Base-by-base conservation (phyloP, 2,888 invertebrate genomes). In the Lithophane leautieri region DNA sequence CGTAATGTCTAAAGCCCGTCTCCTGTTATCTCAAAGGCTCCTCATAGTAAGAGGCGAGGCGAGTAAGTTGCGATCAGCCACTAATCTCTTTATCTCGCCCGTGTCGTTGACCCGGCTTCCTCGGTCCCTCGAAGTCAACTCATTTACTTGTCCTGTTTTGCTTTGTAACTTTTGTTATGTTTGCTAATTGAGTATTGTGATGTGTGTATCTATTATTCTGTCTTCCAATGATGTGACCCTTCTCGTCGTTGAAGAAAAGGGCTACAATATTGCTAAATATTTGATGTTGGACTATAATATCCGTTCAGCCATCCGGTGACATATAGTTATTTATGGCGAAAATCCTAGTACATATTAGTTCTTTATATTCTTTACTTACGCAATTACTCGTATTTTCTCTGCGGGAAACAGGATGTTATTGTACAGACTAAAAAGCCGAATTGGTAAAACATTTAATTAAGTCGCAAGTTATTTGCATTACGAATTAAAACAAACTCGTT, bases 81-180 rank as follows among this genome's bases (percentile, higher is more conserved):
- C 73, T 86, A 86, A 86, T 86, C 88, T 88, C 80, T 84, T 88
- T 84, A 86, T 86, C 86, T 84, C 68, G 68, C 16, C 60, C 42
- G 67, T 67, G 88, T 74, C 79, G 56, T 75, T 87, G 86, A 83
- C 83, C 83, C 70, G 28, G 44, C 73, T 50, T 60, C 65, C 44
- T 60, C 68, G 76, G 67, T 70, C 60, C n/a, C 70, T 67, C 67
- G 12, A 60, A 60, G 62, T 42, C 47, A 40, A 60, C 68, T 76
- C 68, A 34, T 68, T 81, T 75, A 56, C 25, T 70, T n/a, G 40
- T 73, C 50, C 63, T 72, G 69, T 56, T 83, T 74, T 25, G n/a
- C 62, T 70, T 44, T 42, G 71, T 44, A 67, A 42, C 34, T 65
- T 54, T 60, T 76, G 62, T 82, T 54, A 12, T 69, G 34, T 67